phyloP scores from a whole-genome alignment of 1,140 invertebrate genomes.

The Drosophila melanogaster region Release_6_plus_ISO1_MT NT_033779.5:4279501-4280000 shows the following conservation, averaged over 20 bases:
- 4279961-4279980: neutral
- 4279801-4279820: slow-evolving; percentile 40
- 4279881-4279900: slow-evolving; percentile 36
- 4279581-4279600: slow-evolving; percentile 22
- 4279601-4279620: slow-evolving; percentile 19
- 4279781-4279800: slow-evolving; percentile 16
- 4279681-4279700: slow-evolving; percentile 6
- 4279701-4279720: slow-evolving; percentile 48
- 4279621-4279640: slow-evolving; percentile 9
- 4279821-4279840: neutral
- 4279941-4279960: slow-evolving; percentile 54
- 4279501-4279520: slow-evolving; percentile 57
- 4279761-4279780: slow-evolving; percentile 31
- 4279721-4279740: slow-evolving; percentile 38
- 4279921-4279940: slow-evolving; percentile 64
- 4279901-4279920: slow-evolving; percentile 47
- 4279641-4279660: slow-evolving; percentile 33
- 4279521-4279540: slow-evolving; percentile 56
- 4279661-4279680: slow-evolving; percentile 8
- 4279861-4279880: slow-evolving; percentile 1
- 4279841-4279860: neutral
- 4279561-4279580: slow-evolving; percentile 29
- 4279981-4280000: slow-evolving; percentile 64
- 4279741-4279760: slow-evolving; percentile 45
- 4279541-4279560: slow-evolving; percentile 43